phyloP scores from a whole-genome alignment of 1,140 invertebrate species.

The Halesus radiatus region DNA sequence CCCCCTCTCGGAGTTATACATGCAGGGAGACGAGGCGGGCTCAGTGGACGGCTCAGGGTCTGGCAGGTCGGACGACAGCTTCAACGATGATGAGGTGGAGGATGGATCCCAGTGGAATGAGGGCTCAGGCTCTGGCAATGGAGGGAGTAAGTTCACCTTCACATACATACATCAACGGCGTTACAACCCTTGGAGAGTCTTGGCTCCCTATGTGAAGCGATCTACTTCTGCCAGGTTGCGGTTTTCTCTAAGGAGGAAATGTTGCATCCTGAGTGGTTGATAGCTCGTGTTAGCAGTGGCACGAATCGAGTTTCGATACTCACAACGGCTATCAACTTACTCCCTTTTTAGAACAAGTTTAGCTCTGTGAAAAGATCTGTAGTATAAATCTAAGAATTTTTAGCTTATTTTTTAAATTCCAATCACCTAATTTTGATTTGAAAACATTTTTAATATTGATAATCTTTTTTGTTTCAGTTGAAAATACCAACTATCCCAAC shows the following conservation, averaged over 20 bases:
- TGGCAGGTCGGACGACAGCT: constrained; percentile 54
- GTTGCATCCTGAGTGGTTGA: no score
- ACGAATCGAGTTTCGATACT: no score
- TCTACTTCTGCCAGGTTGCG: no score
- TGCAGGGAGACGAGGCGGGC: constrained; percentile 68
- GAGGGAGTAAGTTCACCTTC: constrained; percentile 21
- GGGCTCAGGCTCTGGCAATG: constrained; percentile 44
- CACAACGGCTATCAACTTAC: no score
- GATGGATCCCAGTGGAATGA: constrained; percentile 1
- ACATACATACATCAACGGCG: background rate
- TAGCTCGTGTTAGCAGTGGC: no score
- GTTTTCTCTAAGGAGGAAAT: no score
- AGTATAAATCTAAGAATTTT: no score
- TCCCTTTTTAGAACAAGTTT: no score
- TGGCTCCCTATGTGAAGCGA: no score
- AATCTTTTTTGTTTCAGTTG: constrained; percentile 22
- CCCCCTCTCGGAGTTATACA: constrained; percentile 64
- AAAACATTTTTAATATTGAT: background rate
- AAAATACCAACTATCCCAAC: background rate
- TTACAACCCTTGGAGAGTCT: no score
- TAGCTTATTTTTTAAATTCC: background rate
- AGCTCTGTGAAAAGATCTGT: no score
- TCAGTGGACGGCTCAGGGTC: constrained; percentile 64
- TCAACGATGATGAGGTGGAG: constrained; percentile 25
- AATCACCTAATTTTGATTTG: no score